phyloP scores from a whole-genome alignment of 2,797 vertebrate genomes.

The Phaenicophaeus curvirostris region DNA sequence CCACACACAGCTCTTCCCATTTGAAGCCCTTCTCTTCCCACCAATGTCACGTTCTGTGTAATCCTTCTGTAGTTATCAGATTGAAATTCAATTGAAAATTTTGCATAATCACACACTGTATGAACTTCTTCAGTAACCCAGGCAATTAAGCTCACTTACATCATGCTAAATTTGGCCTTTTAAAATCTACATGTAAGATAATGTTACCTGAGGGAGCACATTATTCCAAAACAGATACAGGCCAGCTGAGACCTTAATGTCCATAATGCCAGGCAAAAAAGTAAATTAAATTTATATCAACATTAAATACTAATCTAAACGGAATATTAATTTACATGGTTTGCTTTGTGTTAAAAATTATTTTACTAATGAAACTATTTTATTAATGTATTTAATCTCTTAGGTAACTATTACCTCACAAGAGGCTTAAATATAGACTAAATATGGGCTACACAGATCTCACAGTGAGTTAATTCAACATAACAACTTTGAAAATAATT shows the following conservation, averaged over 20 bases:
- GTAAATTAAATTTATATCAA: background rate
- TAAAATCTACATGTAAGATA: fast-evolving
- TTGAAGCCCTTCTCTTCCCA: background rate
- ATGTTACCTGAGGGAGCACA: background rate
- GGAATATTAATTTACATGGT: background rate
- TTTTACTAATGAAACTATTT: background rate
- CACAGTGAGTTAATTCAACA: background rate
- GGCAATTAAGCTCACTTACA: background rate
- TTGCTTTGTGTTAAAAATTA: background rate
- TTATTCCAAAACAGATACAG: background rate
- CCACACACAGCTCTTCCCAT: background rate
- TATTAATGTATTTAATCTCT: background rate
- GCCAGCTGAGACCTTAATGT: background rate
- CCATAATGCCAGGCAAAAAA: background rate
- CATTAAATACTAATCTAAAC: background rate
- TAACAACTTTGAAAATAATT: background rate
- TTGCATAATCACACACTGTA: fast-evolving
- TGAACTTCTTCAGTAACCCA: background rate
- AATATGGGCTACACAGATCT: background rate
- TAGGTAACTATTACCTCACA: background rate
- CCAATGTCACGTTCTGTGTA: background rate
- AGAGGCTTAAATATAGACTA: background rate
- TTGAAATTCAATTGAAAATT: fast-evolving
- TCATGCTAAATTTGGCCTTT: too few relatives aligned
- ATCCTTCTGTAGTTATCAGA: background rate